Percentiles rank a stretch among this genome's conserved stretches.
Evolutionary conservation across 2,113 vertebrate species (phyloP).

Genomic region (Echinops telfairi): DNA sequence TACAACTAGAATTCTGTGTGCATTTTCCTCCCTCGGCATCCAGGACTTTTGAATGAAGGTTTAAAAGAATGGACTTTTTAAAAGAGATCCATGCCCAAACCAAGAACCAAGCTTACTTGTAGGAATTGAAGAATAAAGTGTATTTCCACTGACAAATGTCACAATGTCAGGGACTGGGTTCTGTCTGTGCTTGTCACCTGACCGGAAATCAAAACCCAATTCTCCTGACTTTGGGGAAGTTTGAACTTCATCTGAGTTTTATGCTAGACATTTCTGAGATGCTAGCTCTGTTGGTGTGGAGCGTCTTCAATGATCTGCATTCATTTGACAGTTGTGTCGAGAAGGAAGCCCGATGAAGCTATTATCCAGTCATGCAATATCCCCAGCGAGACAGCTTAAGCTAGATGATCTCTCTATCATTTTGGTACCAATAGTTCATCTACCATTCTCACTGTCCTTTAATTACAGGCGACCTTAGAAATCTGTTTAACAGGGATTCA

Average conservation of each 20-base stretch:
- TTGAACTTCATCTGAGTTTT: not conserved
- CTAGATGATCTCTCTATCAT: not conserved
- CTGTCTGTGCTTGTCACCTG: slow-evolving; percentile 31
- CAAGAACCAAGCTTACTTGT: slow-evolving; percentile 32
- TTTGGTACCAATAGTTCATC: not conserved
- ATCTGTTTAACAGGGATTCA: not conserved
- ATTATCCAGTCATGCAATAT: slow-evolving; percentile 26
- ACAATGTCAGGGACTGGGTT: not conserved
- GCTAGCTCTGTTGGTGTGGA: not conserved
- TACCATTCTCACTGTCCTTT: not conserved
- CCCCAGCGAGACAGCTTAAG: not conserved
- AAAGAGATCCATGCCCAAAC: not conserved
- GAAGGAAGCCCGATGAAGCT: not conserved
- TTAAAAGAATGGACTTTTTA: not conserved
- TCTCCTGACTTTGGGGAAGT: not conserved
- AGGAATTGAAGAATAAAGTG: slow-evolving; percentile 3
- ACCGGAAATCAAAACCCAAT: not conserved
- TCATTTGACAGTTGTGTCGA: not conserved
- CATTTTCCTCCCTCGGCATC: slow-evolving; percentile 20
- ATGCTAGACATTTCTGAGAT: not conserved
- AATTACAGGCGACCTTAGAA: not conserved
- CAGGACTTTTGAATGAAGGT: not conserved
- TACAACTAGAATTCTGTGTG: not conserved
- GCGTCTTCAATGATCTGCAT: not conserved
- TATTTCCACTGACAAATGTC: not conserved